A percentile compares a stretch with the other conserved stretches of the same genome.
phyloP scores from a whole-genome alignment of 1,140 invertebrate species.

The Lasaia peninsularis region DNA sequence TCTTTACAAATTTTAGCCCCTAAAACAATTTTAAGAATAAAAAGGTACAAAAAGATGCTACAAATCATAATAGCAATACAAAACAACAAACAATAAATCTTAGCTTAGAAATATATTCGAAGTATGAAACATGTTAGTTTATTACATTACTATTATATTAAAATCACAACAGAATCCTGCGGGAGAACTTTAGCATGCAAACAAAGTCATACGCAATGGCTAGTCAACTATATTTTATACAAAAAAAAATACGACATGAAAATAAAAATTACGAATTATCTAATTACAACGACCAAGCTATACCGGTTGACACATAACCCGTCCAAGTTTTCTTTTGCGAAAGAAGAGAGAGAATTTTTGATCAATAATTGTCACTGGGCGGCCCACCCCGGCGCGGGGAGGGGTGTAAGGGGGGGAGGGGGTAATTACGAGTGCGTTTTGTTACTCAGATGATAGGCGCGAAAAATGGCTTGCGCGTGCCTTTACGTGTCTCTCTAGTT shows the following conservation, averaged over 20 bases:
- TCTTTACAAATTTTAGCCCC: no score
- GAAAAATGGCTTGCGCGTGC: constrained; percentile 75
- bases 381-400: constrained; percentile 42
- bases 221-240: background rate
- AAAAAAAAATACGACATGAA: constrained; percentile 14
- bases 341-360: constrained; percentile 77
- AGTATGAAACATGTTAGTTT: no score
- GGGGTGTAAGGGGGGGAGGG: constrained; percentile 34
- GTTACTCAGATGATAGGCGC: constrained; percentile 75
- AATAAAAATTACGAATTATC: constrained; percentile 45
- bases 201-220: background rate
- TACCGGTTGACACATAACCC: constrained; percentile 70
- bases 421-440: constrained; percentile 76
- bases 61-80: no score
- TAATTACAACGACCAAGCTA: constrained; percentile 70
- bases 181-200: no score
- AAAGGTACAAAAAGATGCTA: no score
- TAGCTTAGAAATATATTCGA: no score
- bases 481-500: constrained; percentile 72
- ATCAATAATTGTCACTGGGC: constrained; percentile 77
- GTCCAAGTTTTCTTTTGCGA: constrained; percentile 77
- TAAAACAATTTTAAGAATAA: no score
- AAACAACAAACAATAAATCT: no score
- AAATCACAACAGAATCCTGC: no score
- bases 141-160: no score